Base-by-base conservation (phyloP, 2,113 vertebrate species). In the Glaucidium brasilianum region DNA sequence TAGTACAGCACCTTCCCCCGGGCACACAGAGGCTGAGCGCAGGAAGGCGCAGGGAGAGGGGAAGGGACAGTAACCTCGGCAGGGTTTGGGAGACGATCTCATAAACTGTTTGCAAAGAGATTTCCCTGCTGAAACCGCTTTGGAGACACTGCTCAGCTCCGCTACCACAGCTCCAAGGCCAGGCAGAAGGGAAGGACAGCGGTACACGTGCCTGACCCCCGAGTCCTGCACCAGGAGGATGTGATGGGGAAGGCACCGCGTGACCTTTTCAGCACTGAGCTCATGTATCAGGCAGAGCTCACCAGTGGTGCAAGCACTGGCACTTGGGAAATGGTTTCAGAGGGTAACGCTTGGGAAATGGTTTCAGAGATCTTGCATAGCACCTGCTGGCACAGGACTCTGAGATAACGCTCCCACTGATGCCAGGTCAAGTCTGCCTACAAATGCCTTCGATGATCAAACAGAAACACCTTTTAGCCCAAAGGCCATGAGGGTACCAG, bases 161-260 rank as follows among this genome's bases (percentile, higher is more conserved):
- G 12, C 11, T 14, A 12, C 30, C 2, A 1, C 62, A 85, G 55
- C 47, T n/a, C 39, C 12, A 19, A 45, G 35, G 25, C 45, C 34
- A 59, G 45, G 67, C 15, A 9, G 25, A 12, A 29, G 21, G 47
- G 59, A 53, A 52, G 0, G 22, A 39, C 5, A 35, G 15, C 1
- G 1, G 29, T 1, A 6, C 3, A 0, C 1, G 32, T 25, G 35
- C 26, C 53, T 5, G 25, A 62, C 15, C 26, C 52, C 64, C 1
- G 4, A 25, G 15, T 1, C 37, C 69, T n/a, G 56, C 37, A 43
- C 7, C 12, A 2, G 43, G 56, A 34, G 41, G 32, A 41, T 0
- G 3, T 2, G 60, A 15, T 7, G 45, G 64, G 43, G 56, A 69
- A 62, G 27, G 67, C n/a, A 19, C 50, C 5, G 21, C 2, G 7